Conservation (phyloP, 2,888 invertebrate genomes). For the Scaptomyza parva region DNA sequence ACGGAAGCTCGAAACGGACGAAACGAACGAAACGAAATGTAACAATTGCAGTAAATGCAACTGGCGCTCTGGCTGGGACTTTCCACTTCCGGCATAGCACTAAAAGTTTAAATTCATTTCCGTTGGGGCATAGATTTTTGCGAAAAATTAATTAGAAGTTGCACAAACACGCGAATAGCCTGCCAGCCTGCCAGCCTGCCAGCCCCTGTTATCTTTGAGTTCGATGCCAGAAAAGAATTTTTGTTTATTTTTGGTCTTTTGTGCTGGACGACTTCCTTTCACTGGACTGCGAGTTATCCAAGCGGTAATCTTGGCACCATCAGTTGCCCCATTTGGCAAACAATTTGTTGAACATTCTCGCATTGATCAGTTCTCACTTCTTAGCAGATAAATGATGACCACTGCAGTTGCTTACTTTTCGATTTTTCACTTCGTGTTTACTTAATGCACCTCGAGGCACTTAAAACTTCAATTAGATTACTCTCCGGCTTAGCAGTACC, state of each 20-base stretch:
- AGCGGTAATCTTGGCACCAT: conserved; percentile 8
- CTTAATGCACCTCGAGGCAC: conserved; percentile 1
- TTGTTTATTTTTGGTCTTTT: conserved; percentile 12
- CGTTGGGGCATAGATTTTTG: conserved; percentile 56
- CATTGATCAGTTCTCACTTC: conserved; percentile 9
- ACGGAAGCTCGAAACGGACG: conserved; percentile 23
- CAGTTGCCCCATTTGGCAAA: conserved; percentile 13
- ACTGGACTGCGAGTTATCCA: conserved; percentile 19
- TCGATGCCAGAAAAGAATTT: conserved; percentile 35
- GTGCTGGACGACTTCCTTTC: neutral
- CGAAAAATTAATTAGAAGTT: conserved; percentile 75
- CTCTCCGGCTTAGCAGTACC: neutral
- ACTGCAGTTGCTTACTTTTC: conserved; percentile 4
- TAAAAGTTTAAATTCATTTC: conserved; percentile 80
- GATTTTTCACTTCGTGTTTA: conserved; percentile 8
- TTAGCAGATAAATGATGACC: conserved; percentile 14
- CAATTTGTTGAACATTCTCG: conserved; percentile 30
- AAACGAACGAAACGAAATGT: conserved; percentile 25
- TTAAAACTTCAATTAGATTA: neutral
- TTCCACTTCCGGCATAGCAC: conserved; percentile 59
- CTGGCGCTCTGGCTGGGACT: conserved; percentile 49
- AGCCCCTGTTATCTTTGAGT: conserved; percentile 32
- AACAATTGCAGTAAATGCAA: conserved; percentile 68
- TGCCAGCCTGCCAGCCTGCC: no score
- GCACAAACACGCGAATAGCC: conserved; percentile 53